These are phyloP conservation scores for Anguilla anguilla DNA, from an alignment of 2,797 vertebrate genomes.

Conservation along the genomic window DNA sequence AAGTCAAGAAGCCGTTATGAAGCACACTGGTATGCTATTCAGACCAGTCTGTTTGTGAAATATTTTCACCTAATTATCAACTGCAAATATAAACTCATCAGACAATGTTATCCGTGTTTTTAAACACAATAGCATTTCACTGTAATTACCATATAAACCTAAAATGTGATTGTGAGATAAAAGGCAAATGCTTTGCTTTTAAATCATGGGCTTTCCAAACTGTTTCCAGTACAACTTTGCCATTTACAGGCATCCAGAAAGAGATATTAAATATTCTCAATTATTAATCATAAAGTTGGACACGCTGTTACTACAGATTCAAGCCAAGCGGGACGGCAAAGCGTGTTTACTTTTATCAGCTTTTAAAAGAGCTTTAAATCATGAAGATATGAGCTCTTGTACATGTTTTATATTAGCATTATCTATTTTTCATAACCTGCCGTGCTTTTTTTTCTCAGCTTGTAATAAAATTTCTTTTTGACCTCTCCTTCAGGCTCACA, in stretches of 20 bases:
- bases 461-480: neutral
- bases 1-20: neutral
- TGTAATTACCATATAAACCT: neutral
- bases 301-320: neutral
- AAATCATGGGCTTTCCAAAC: neutral
- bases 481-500: neutral
- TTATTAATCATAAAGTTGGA: neutral
- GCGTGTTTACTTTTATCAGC: neutral
- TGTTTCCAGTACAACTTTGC: neutral
- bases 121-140: neutral
- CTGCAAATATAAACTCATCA: neutral
- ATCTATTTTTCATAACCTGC: constrained; percentile 3
- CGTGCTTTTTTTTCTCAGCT: constrained; percentile 1
- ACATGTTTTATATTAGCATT: constrained; percentile 1
- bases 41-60: neutral
- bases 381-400: neutral
- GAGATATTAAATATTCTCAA: neutral
- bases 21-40: neutral
- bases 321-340: neutral
- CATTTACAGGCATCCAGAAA: neutral
- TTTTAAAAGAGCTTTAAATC: neutral
- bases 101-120: neutral
- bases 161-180: neutral
- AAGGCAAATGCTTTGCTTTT: neutral
- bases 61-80: neutral